Conservation (phyloP, 1,140 invertebrate genomes). For the Sarcophaga peregrina region DNA sequence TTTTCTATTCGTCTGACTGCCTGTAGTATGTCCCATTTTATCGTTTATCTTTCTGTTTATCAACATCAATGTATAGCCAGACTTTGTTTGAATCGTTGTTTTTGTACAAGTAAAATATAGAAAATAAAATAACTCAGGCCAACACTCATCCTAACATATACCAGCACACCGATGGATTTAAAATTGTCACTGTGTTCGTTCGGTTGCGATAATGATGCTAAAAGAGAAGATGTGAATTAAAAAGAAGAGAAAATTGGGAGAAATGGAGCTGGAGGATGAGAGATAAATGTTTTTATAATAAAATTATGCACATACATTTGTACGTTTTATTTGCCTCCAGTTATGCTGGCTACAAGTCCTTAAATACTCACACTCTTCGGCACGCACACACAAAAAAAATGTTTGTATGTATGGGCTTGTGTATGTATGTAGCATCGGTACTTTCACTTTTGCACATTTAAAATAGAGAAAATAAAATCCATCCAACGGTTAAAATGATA, state of each 20-base stretch:
- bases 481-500: too few species aligned
- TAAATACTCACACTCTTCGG: not conserved
- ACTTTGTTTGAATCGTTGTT: not conserved
- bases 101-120: not conserved
- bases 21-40: not conserved
- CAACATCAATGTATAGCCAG: constrained; percentile 5
- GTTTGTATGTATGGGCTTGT: constrained; percentile 6
- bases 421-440: not conserved
- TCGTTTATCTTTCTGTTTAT: constrained; percentile 24
- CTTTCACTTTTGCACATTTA: constrained; percentile 5
- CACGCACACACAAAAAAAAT: not conserved
- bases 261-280: too few species aligned
- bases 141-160: not conserved
- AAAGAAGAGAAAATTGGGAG: too few species aligned
- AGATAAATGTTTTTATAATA: constrained; percentile 39
- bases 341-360: not conserved
- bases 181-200: constrained; percentile 29
- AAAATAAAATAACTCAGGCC: too few species aligned
- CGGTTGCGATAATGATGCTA: constrained; percentile 38
- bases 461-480: too few species aligned
- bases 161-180: not conserved
- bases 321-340: constrained; percentile 27
- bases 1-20: constrained; percentile 21
- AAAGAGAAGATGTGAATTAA: not conserved
- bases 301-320: constrained; percentile 40